Evolutionary conservation across 2,113 vertebrate genomes (phyloP), one percentile per base, ranked within the genome.

Genomic region (Urocynchramus pylzowi): DNA sequence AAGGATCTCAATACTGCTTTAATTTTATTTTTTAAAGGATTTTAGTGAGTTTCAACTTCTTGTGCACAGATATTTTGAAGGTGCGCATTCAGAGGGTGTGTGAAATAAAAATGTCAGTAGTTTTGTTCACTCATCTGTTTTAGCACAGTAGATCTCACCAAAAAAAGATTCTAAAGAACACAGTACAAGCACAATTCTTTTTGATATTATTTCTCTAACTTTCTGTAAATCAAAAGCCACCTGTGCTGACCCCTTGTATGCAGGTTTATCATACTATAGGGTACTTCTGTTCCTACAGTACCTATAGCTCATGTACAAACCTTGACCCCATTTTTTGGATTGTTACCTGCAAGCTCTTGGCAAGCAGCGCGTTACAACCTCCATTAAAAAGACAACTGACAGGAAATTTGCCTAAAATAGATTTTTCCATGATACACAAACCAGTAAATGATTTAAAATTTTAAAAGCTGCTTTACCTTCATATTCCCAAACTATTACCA

Each of bases 321-420:
- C 7, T 17, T 0, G 0, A 80, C 4, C 2, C 2, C 7, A 5
- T 18, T 20, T 87, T 84, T 27, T 33, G 8, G 7, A 41, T n/a
- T 4, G 16, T 27, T 67, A 75, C 19, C 21, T 47, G 28, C 31
- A 53, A 42, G 5, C 11, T 76, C 31, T 30, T 39, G 35, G 64
- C 47, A 68, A 1, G 6, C 52, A 44, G 47, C 8, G 7, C 0
- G 0, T 26, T 35, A n/a, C 18, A 24, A n/a, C 3, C 21, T 65
- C n/a, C 12, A 7, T 28, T 33, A 56, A 68, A 73, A 50, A 56
- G 27, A 57, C 1, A 1, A n/a, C 4, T 11, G 28, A 33, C 2
- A 5, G 1, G 7, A 63, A 90, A 41, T 65, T 44, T 45, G 20
- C 20, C 37, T 53, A 33, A 75, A 90, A 60, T 3, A 37, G 20